These are phyloP conservation scores for Xiphophorus hellerii DNA, from an alignment of 2,113 vertebrate species.

Conservation along the genomic window DNA sequence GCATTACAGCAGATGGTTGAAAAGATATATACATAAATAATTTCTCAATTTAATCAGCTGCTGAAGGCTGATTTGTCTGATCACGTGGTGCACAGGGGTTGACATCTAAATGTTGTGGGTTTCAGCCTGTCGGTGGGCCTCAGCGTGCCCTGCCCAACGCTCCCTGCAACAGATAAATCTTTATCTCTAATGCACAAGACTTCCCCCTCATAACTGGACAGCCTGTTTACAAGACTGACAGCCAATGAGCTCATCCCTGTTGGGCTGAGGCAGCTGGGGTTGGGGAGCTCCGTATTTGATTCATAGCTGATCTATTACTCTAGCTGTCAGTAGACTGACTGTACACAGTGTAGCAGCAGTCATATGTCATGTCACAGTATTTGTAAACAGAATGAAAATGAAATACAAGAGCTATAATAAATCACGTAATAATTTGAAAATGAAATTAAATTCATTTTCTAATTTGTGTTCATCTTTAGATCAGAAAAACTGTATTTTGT, in stretches of 20 bases:
- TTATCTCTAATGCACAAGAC: constrained; percentile 78
- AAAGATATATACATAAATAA: neutral
- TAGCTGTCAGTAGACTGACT: neutral
- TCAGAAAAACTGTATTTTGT: neutral
- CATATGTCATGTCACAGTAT: neutral
- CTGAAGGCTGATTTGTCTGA: constrained; percentile 10
- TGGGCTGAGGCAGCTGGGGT: neutral
- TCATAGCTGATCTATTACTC: neutral
- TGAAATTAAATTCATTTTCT: too few relatives aligned
- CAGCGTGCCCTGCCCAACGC: constrained; percentile 59
- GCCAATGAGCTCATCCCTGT: constrained; percentile 31
- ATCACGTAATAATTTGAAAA: neutral
- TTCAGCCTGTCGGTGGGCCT: constrained; percentile 60
- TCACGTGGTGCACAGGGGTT: constrained; percentile 1
- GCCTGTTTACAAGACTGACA: constrained; percentile 69
- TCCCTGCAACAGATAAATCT: constrained; percentile 76
- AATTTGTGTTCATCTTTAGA: neutral
- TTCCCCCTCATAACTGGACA: constrained; percentile 50
- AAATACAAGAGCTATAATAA: neutral
- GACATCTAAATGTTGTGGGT: constrained; percentile 30
- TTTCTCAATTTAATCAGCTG: neutral
- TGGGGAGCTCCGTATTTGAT: constrained; percentile 13
- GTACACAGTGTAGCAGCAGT: neutral
- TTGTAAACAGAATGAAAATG: neutral
- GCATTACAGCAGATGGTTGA: neutral